Evolutionary conservation across 2,888 invertebrate genomes (phyloP).

Genomic region (Drosophila mettleri): DNA sequence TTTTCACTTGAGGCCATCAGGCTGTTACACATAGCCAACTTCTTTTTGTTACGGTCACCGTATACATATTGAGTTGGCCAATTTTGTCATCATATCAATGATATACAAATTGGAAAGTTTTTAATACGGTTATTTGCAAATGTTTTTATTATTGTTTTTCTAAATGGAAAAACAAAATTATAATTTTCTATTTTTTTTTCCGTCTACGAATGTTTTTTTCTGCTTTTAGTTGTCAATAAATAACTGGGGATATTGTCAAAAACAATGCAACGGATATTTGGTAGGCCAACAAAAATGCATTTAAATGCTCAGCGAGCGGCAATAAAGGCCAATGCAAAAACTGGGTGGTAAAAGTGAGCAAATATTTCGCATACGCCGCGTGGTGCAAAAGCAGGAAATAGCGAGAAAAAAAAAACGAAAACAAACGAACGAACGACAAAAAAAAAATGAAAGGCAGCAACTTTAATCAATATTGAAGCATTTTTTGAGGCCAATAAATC

Average conservation of each 20-base stretch:
- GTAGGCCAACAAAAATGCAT: constrained; percentile 67
- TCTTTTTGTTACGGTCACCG: constrained; percentile 2
- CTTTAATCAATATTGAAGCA: constrained; percentile 81
- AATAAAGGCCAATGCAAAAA: constrained; percentile 28
- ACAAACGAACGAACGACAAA: not conserved
- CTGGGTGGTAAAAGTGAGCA: constrained; percentile 12
- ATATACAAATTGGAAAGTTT: not conserved
- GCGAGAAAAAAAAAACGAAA: constrained; percentile 17
- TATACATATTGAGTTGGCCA: constrained; percentile 7
- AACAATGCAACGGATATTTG: constrained; percentile 65
- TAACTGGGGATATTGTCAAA: constrained; percentile 57
- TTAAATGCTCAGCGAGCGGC: constrained; percentile 46
- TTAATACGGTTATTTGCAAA: constrained; percentile 15
- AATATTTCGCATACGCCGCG: constrained; percentile 51
- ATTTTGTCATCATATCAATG: constrained; percentile 8
- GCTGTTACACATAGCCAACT: not conserved
- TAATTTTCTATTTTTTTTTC: not conserved
- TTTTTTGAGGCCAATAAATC: constrained; percentile 82
- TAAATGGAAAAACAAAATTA: constrained; percentile 15
- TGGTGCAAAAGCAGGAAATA: constrained; percentile 39
- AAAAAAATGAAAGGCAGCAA: constrained; percentile 42
- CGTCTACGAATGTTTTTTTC: constrained; percentile 30
- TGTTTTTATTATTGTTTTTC: constrained; percentile 16
- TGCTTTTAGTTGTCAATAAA: constrained; percentile 57
- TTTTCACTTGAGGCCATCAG: not conserved